Percentiles rank a stretch among this genome's conserved stretches.
Conservation (phyloP, 2,888 invertebrate genomes). For the Lapara coniferarum region DNA sequence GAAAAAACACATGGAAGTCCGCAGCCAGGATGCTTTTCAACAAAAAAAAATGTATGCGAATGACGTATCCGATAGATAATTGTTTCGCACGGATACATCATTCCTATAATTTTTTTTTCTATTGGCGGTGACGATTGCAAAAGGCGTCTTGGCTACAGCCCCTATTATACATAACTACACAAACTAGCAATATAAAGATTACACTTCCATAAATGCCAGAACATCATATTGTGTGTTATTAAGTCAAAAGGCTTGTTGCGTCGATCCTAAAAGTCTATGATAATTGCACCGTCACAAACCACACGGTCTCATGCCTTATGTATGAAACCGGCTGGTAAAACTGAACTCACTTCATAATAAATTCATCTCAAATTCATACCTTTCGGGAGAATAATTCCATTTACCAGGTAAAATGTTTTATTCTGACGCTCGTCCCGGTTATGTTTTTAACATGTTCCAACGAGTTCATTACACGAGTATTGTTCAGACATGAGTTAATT, state of each 20-base stretch:
- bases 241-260: not conserved
- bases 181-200: too few relatives aligned
- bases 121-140: too few relatives aligned
- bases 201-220: too few relatives aligned
- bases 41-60: too few relatives aligned
- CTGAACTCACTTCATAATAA: constrained; percentile 51
- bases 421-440: constrained; percentile 30
- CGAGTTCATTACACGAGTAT: not conserved
- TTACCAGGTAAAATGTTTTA: constrained; percentile 42
- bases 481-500: not conserved
- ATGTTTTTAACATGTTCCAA: not conserved
- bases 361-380: constrained; percentile 57
- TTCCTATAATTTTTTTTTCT: too few relatives aligned
- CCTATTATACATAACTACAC: too few relatives aligned
- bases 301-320: constrained; percentile 60
- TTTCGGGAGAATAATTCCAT: constrained; percentile 49
- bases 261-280: too few relatives aligned
- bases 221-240: not conserved
- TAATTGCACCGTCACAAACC: constrained; percentile 41
- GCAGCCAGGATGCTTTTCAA: too few relatives aligned
- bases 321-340: constrained; percentile 54
- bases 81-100: too few relatives aligned
- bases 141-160: too few relatives aligned
- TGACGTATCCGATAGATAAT: too few relatives aligned
- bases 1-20: too few relatives aligned